Conservation (phyloP, 2,888 invertebrate genomes). For the Idaea straminata region DNA sequence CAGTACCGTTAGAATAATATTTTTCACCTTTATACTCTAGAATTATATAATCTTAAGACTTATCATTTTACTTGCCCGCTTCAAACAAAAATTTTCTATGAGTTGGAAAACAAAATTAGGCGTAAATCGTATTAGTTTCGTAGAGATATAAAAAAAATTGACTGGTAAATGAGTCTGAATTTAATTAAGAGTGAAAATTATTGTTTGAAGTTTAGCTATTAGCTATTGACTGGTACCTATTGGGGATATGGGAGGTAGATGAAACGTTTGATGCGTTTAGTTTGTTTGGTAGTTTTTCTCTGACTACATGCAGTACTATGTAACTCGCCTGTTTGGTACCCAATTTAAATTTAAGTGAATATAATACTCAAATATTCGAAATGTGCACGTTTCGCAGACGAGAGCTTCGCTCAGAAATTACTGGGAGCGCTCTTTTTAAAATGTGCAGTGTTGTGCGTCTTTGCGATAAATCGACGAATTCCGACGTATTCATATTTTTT, state of each 20-base stretch:
- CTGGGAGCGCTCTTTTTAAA: slow-evolving; percentile 24
- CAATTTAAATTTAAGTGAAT: neutral
- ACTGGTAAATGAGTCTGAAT: slow-evolving; percentile 66
- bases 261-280: slow-evolving; percentile 17
- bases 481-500: slow-evolving; percentile 46
- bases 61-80: slow-evolving; percentile 45
- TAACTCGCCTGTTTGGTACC: neutral
- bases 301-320: neutral
- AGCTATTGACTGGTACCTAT: slow-evolving; percentile 20
- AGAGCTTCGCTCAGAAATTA: slow-evolving; percentile 3
- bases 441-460: slow-evolving; percentile 60
- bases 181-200: slow-evolving; percentile 60
- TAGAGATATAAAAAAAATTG: slow-evolving; percentile 47
- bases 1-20: slow-evolving; percentile 48
- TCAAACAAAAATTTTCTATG: slow-evolving; percentile 63
- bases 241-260: slow-evolving; percentile 10
- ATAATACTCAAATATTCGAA: neutral
- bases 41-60: slow-evolving; percentile 41
- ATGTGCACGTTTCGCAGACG: neutral
- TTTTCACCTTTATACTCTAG: slow-evolving; percentile 65
- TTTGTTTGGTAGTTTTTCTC: neutral
- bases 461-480: slow-evolving; percentile 52
- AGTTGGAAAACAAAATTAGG: slow-evolving; percentile 39
- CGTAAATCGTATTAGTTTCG: slow-evolving; percentile 57
- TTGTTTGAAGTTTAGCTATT: slow-evolving; percentile 58